Percentiles rank a stretch among this genome's conserved stretches.
phyloP scores from a whole-genome alignment of 2,113 vertebrate genomes.

The Sitta europaea region DNA sequence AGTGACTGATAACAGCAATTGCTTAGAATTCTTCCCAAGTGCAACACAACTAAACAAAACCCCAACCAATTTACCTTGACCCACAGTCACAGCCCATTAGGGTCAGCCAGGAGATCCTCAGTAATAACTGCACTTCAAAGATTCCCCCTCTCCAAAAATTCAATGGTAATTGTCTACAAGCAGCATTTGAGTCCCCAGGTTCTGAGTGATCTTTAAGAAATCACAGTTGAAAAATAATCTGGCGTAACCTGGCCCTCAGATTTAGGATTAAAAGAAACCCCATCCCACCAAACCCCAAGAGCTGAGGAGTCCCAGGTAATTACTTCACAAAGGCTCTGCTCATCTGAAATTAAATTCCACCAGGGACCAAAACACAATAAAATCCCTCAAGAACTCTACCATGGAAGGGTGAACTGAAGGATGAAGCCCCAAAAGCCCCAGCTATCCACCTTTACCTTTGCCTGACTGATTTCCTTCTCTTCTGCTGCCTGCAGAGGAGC shows the following conservation, averaged over 20 bases:
- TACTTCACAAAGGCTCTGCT: neutral
- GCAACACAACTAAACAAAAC: neutral
- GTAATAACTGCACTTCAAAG: neutral
- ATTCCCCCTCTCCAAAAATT: neutral
- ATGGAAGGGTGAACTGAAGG: neutral
- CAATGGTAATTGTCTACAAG: neutral
- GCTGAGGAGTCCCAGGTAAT: neutral
- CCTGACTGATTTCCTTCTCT: constrained; percentile 79
- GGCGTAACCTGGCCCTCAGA: neutral
- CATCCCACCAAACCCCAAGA: neutral
- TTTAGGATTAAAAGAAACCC: neutral
- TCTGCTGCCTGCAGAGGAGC: constrained; percentile 79
- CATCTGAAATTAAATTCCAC: neutral
- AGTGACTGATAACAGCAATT: neutral
- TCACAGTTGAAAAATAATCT: neutral
- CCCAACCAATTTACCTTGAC: neutral
- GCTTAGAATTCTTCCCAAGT: neutral
- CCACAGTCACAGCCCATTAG: neutral
- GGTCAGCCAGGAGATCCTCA: neutral
- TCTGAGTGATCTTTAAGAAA: neutral
- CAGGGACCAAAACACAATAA: neutral
- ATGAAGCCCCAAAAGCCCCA: neutral
- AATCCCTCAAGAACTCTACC: neutral
- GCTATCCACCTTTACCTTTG: constrained; percentile 75
- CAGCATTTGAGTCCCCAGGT: neutral